Conservation (phyloP, 1,140 invertebrate species). For the Venturia canescens region DNA sequence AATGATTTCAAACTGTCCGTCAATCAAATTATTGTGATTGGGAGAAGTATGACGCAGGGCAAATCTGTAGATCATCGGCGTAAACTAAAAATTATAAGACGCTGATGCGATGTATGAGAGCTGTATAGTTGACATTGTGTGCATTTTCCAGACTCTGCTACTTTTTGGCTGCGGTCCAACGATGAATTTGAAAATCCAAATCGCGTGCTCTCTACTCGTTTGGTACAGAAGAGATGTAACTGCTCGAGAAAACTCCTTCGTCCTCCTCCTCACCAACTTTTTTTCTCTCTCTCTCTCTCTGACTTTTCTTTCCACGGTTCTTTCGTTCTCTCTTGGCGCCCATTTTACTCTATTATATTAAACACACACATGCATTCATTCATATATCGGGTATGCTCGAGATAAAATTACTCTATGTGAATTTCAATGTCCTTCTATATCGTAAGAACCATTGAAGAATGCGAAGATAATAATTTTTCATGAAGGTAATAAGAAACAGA, state of each 20-base stretch:
- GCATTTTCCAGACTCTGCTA: constrained; percentile 3
- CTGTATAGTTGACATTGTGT: neutral
- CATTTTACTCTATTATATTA: constrained; percentile 33
- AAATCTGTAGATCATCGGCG: constrained; percentile 5
- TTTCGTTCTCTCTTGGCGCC: neutral
- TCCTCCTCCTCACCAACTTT: too few relatives aligned
- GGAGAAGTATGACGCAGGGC: neutral
- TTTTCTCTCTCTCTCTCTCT: neutral
- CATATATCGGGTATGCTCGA: constrained; percentile 32
- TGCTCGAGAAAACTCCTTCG: neutral
- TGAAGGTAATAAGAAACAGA: constrained; percentile 35
- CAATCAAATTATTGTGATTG: too few relatives aligned
- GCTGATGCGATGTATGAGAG: neutral
- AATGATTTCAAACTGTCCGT: too few relatives aligned
- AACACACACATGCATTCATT: constrained; percentile 34
- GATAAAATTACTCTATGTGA: constrained; percentile 44
- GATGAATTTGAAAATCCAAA: constrained; percentile 45
- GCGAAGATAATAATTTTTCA: constrained; percentile 20
- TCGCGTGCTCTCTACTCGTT: constrained; percentile 33
- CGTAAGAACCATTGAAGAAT: neutral
- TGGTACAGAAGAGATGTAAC: constrained; percentile 18
- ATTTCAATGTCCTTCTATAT: constrained; percentile 15
- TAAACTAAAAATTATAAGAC: neutral
- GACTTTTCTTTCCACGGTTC: too few relatives aligned
- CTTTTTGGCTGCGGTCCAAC: constrained; percentile 30